Conservation (phyloP, 2,113 vertebrate species). For the Coptodon rendalli region DNA sequence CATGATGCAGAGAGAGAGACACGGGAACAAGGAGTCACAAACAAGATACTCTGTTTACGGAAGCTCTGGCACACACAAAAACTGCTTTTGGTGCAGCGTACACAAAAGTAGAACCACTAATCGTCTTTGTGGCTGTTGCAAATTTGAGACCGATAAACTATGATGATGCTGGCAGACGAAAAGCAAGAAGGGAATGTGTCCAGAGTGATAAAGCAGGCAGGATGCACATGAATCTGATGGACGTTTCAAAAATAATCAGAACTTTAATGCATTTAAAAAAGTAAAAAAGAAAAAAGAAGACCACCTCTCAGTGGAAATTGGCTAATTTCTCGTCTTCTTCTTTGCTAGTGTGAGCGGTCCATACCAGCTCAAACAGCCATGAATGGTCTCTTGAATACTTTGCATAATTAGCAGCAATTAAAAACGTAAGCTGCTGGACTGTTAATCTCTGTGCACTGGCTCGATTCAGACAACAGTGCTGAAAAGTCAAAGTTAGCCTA, state of each 20-base stretch:
- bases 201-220: not conserved
- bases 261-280: not conserved
- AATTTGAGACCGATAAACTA: not conserved
- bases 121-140: not conserved
- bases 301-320: not conserved
- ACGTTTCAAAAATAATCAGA: not conserved
- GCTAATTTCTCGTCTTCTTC: not conserved
- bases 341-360: not conserved
- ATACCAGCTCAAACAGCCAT: conserved; percentile 17
- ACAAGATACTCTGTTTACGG: not conserved
- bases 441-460: conserved; percentile 32
- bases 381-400: conserved; percentile 45
- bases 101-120: not conserved
- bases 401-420: conserved; percentile 54
- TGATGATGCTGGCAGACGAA: not conserved
- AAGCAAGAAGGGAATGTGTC: not conserved
- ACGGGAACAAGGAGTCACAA: conserved; percentile 4
- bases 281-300: not conserved
- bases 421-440: conserved; percentile 36
- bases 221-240: not conserved
- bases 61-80: not conserved
- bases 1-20: conserved; percentile 3
- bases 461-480: conserved; percentile 19
- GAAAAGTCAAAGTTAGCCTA: not conserved
- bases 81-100: not conserved